A percentile compares a stretch with the other conserved stretches of the same genome.
Evolutionary conservation across 2,797 vertebrate genomes (phyloP).

Genomic region (Avahi laniger): DNA sequence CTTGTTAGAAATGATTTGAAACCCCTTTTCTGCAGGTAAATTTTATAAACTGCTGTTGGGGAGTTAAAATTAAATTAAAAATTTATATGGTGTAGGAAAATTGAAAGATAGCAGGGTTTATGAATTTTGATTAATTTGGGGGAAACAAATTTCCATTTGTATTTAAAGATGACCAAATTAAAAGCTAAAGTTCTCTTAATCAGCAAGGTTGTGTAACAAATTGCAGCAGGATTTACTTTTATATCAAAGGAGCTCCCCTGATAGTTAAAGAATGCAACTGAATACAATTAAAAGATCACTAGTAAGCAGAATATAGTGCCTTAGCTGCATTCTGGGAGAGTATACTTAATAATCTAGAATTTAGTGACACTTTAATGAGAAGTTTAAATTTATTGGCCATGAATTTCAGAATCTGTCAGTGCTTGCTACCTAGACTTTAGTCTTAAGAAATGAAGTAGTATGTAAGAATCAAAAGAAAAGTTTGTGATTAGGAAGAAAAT

Average conservation of each 20-base stretch:
- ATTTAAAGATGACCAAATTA: constrained; percentile 73
- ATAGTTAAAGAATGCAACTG: constrained; percentile 66
- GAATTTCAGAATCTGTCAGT: constrained; percentile 55
- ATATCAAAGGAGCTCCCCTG: constrained; percentile 75
- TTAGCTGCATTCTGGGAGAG: constrained; percentile 60
- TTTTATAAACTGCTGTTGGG: background rate
- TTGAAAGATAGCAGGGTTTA: constrained; percentile 53
- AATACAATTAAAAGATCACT: constrained; percentile 80
- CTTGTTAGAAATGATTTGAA: background rate
- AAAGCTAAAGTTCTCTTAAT: constrained; percentile 78
- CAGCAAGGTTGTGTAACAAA: constrained; percentile 77
- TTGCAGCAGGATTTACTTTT: constrained; percentile 78
- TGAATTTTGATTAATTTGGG: constrained; percentile 63
- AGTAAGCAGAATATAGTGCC: constrained; percentile 63
- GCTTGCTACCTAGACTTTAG: constrained; percentile 53
- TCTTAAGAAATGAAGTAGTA: constrained; percentile 61
- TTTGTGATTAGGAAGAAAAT: constrained; percentile 54
- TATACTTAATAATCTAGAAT: constrained; percentile 60
- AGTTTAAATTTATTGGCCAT: constrained; percentile 43
- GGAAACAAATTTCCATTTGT: constrained; percentile 63
- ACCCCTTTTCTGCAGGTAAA: background rate
- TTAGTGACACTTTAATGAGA: constrained; percentile 54
- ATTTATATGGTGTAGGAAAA: constrained; percentile 36
- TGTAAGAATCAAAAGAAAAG: constrained; percentile 67
- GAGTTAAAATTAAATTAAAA: constrained; percentile 52